A percentile compares a stretch with the other conserved stretches of the same genome.
Conservation (phyloP, 2,113 vertebrate genomes). For the Onychostoma macrolepis region DNA sequence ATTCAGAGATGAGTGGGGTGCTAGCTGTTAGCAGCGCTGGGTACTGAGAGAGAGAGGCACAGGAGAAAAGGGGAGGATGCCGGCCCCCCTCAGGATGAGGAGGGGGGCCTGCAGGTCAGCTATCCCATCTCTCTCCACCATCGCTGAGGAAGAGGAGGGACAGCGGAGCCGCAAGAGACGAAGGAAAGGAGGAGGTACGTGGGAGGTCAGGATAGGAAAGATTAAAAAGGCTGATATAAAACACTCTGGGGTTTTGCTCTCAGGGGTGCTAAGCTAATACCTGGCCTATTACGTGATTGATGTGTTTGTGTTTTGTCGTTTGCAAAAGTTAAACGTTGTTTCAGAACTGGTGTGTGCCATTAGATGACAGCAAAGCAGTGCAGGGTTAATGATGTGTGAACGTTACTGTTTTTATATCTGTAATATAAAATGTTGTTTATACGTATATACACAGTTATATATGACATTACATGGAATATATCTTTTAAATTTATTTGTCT, state of each 20-base stretch:
- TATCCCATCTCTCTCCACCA: conserved; percentile 88
- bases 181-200: conserved; percentile 46
- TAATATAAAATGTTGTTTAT: background rate
- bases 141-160: conserved; percentile 95
- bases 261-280: conserved; percentile 3
- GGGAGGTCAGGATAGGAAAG: background rate
- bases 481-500: background rate
- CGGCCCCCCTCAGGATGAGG: conserved; percentile 76
- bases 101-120: conserved; percentile 80
- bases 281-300: background rate
- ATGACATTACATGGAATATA: background rate
- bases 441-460: background rate
- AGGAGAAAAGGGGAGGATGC: conserved; percentile 59
- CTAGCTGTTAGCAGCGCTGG: conserved; percentile 69
- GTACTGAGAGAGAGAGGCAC: conserved; percentile 35
- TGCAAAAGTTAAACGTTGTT: background rate
- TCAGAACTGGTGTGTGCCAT: background rate
- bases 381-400: background rate
- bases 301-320: background rate
- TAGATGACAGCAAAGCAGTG: background rate
- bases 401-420: background rate
- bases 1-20: conserved; percentile 66
- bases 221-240: background rate
- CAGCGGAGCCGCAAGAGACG: conserved; percentile 75
- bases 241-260: background rate